Evolutionary conservation across 2,797 vertebrate genomes (phyloP).

Genomic region (Mus spretus): DNA sequence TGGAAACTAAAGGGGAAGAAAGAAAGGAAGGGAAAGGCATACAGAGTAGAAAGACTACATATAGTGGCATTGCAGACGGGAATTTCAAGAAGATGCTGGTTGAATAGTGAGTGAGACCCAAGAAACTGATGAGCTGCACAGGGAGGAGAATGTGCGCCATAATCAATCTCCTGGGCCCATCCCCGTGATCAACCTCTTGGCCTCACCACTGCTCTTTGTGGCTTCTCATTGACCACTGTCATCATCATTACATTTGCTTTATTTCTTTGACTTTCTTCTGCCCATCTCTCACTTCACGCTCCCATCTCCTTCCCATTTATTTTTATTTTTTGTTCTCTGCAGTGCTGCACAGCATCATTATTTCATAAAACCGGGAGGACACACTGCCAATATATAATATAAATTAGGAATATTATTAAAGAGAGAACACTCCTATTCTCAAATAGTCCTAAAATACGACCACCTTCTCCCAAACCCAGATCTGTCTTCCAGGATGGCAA

Average conservation of each 20-base stretch:
- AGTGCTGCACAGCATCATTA: not conserved
- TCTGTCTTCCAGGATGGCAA: too few relatives aligned
- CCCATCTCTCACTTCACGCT: not conserved
- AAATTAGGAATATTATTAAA: not conserved
- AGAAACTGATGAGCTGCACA: not conserved
- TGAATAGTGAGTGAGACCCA: not conserved
- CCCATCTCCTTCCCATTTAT: too few relatives aligned
- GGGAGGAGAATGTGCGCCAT: not conserved
- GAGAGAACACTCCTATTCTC: not conserved
- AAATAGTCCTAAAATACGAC: not conserved
- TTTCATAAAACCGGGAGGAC: not conserved
- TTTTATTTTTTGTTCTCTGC: not conserved
- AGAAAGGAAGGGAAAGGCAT: not conserved
- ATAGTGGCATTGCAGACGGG: not conserved
- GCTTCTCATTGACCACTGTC: slow-evolving; percentile 14
- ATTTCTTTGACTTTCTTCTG: not conserved
- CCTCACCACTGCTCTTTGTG: not conserved
- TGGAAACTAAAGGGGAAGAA: not conserved
- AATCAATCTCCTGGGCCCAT: not conserved
- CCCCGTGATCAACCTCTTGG: not conserved
- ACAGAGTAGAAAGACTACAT: not conserved
- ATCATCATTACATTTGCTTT: not conserved
- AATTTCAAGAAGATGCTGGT: not conserved
- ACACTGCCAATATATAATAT: not conserved
- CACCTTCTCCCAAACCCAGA: not conserved